These are phyloP conservation scores for Cosmia trapezina DNA, from an alignment of 2,888 invertebrate genomes.

Conservation along the genomic window DNA sequence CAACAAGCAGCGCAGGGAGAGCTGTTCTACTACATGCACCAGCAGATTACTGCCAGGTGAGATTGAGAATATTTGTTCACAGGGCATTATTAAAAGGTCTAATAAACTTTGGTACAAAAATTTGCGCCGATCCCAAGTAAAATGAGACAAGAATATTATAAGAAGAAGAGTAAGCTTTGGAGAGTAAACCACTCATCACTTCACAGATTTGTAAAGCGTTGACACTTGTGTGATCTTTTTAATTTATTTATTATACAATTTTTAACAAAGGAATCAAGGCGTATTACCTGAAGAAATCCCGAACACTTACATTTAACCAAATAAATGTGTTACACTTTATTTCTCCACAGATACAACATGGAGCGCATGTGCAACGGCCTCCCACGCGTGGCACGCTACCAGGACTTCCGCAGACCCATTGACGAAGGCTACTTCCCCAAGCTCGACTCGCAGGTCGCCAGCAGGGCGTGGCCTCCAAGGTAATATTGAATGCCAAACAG, in stretches of 20 bases:
- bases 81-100: neutral
- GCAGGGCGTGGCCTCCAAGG: constrained; percentile 94
- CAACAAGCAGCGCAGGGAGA: constrained; percentile 93
- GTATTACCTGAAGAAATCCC: neutral
- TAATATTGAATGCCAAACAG: constrained; percentile 51
- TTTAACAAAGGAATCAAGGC: too few relatives aligned
- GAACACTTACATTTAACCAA: neutral
- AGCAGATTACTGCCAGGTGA: constrained; percentile 83
- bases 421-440: constrained; percentile 96
- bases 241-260: too few relatives aligned
- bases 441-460: constrained; percentile 94
- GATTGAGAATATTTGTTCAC: neutral
- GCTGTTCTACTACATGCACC: constrained; percentile 95
- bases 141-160: neutral
- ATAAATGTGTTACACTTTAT: neutral
- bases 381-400: constrained; percentile 91
- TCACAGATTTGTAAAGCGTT: neutral
- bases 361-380: constrained; percentile 94
- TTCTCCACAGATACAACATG: constrained; percentile 91
- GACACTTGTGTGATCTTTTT: too few relatives aligned
- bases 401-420: constrained; percentile 93
- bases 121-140: neutral
- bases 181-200: neutral
- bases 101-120: neutral
- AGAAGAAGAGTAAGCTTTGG: neutral